phyloP scores from a whole-genome alignment of 1,140 invertebrate species.

The Homarus americanus region DNA sequence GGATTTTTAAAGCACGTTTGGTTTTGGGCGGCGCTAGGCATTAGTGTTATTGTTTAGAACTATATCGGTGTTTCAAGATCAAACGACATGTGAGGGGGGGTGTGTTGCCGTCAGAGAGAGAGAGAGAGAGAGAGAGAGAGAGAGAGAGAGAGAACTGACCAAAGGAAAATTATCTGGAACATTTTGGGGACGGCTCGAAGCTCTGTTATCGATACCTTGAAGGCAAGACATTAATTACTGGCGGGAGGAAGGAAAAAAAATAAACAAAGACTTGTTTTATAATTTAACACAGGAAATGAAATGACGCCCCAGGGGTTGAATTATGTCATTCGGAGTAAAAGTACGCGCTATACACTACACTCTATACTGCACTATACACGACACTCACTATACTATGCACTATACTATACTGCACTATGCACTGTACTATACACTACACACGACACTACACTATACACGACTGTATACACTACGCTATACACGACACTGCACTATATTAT shows the following conservation, averaged over 20 bases:
- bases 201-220: neutral
- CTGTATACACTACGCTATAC: too few species aligned
- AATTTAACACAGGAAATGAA: neutral
- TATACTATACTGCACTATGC: too few species aligned
- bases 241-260: neutral
- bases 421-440: too few species aligned
- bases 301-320: too few species aligned
- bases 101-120: too few species aligned
- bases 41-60: slow-evolving; percentile 7
- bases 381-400: too few species aligned
- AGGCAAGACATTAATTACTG: neutral
- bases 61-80: neutral
- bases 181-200: neutral
- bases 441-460: too few species aligned
- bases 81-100: neutral
- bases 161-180: neutral
- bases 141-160: neutral
- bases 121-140: neutral
- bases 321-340: too few species aligned
- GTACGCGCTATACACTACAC: too few species aligned
- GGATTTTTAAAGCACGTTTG: slow-evolving; percentile 39
- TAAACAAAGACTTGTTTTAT: neutral
- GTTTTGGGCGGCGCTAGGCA: neutral
- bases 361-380: too few species aligned
- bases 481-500: too few species aligned